These are phyloP conservation scores for Aegotheles bennettii DNA, from an alignment of 2,113 vertebrate genomes.

Conservation along the genomic window DNA sequence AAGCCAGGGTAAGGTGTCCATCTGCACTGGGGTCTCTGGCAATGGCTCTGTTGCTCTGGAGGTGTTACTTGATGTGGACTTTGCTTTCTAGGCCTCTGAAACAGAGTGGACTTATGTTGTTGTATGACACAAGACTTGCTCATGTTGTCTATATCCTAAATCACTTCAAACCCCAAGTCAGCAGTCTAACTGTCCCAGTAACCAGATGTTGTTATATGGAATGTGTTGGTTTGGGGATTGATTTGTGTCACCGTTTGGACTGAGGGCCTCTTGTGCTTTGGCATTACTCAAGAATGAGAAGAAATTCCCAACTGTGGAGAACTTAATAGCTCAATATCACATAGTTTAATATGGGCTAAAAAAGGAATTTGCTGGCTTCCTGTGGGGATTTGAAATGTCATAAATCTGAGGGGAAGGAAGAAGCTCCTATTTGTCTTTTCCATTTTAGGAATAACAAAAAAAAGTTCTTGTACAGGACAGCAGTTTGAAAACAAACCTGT, in stretches of 20 bases:
- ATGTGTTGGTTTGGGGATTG: not conserved
- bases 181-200: not conserved
- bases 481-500: conserved; percentile 16
- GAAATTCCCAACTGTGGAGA: not conserved
- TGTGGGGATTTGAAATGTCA: not conserved
- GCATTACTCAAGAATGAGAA: not conserved
- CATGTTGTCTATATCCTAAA: not conserved
- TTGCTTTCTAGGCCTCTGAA: not conserved
- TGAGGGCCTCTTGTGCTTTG: not conserved
- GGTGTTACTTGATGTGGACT: not conserved
- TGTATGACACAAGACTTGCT: not conserved
- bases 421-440: not conserved
- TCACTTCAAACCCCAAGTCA: not conserved
- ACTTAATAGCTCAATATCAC: not conserved
- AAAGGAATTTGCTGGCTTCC: not conserved
- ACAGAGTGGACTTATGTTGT: not conserved
- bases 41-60: not conserved
- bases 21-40: not conserved
- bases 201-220: not conserved
- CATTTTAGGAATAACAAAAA: not conserved
- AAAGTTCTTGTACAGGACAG: not conserved
- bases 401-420: not conserved
- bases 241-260: not conserved
- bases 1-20: not conserved
- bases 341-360: not conserved